Evolutionary conservation across 2,113 vertebrate species (phyloP).

Genomic region (Heptranchias perlo): DNA sequence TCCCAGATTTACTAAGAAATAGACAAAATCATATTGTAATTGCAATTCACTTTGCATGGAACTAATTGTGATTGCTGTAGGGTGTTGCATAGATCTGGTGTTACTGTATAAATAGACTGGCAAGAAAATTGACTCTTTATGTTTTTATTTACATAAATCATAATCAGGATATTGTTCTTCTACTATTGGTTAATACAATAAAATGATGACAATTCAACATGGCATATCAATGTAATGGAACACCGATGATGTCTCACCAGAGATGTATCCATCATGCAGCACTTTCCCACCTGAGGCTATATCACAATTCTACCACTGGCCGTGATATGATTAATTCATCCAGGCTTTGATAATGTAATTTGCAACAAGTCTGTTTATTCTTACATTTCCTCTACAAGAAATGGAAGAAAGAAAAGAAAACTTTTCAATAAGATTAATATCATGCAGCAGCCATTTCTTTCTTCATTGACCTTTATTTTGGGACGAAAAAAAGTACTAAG

Average conservation of each 20-base stretch:
- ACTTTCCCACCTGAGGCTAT: background rate
- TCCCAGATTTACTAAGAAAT: background rate
- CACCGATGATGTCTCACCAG: background rate
- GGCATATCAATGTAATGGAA: background rate
- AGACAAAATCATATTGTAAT: no score
- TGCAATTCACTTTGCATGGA: background rate
- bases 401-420: background rate
- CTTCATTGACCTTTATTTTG: no score
- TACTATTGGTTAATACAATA: background rate
- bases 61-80: background rate
- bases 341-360: background rate
- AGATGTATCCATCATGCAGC: background rate
- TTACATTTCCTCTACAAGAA: background rate
- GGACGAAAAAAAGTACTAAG: no score
- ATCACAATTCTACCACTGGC: background rate
- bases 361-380: background rate
- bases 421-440: background rate
- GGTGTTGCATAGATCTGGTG: background rate
- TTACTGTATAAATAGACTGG: background rate
- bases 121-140: background rate
- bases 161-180: background rate
- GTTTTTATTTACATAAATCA: background rate
- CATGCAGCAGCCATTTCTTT: no score
- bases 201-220: background rate
- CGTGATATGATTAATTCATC: background rate